Conservation (phyloP, 2,113 vertebrate genomes). For the Thoracochromis brauschi region DNA sequence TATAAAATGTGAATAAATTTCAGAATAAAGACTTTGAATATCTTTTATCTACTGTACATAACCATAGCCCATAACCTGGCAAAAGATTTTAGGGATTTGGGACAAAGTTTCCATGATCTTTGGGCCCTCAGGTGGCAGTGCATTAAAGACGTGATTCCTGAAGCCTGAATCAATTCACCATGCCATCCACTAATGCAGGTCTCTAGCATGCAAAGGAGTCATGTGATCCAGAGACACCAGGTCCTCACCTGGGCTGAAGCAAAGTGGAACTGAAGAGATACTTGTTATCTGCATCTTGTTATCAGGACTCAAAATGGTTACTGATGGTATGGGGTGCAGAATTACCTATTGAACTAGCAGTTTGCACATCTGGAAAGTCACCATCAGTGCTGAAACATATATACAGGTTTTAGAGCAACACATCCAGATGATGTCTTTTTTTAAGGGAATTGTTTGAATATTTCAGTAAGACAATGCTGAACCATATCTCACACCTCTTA, state of each 20-base stretch:
- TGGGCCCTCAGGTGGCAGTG: not conserved
- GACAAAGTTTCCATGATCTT: not conserved
- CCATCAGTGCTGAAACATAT: not conserved
- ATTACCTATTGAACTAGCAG: not conserved
- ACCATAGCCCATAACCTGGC: not conserved
- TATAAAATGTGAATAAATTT: not conserved
- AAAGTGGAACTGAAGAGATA: not conserved
- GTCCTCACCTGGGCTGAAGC: not conserved
- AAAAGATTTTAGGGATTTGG: not conserved
- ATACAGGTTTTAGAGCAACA: not conserved
- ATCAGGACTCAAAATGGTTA: not conserved
- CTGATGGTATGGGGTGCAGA: not conserved
- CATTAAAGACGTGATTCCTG: not conserved
- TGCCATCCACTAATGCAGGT: not conserved
- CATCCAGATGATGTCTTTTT: not conserved
- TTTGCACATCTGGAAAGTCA: not conserved
- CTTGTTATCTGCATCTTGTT: not conserved
- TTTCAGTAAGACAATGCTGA: not conserved
- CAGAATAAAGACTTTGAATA: not conserved
- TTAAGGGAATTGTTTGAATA: not conserved
- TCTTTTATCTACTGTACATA: not conserved
- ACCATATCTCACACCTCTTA: not conserved
- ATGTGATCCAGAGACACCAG: not conserved
- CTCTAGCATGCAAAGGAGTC: not conserved
- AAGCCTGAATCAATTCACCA: fast-evolving